Evolutionary conservation across 2,113 vertebrate genomes (phyloP), one percentile per base, ranked within the genome.

Genomic region (Rhadina sibilatrix): DNA sequence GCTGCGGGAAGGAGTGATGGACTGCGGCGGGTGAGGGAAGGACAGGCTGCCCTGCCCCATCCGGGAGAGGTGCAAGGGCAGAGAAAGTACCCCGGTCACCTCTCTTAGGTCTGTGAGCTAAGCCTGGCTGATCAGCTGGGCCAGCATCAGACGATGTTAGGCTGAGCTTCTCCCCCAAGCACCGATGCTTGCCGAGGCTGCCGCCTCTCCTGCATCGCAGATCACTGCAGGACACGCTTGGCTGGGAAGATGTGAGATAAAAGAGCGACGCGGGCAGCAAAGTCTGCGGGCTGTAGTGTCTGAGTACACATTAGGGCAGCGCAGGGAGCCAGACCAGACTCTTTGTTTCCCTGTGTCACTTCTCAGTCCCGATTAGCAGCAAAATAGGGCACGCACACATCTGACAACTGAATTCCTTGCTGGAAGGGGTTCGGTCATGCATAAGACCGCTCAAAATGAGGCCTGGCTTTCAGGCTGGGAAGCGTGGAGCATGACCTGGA

Each of bases 401-500:
- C 79, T 94, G 95, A 96, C 93, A 95, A 70, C 54, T 38, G 68
- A 93, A 78, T 81, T 93, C 86, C 79, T 93, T 81, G 93, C 93
- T 92, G 83, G 85, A 95, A 94, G 79, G 79, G 85, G 88, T 84
- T 94, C 52, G 77, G 38, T 92, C 90, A 96, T 95, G 95, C 94
- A 88, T 96, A 64, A 95, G 87, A 64, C 54, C 27, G 88, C 83
- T 92, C 85, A 10, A 54, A 95, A 91, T 38, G 91, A 90, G 90
- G 94, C 92, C 94, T 78, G 78, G 94, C 87, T 96, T 83, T 93
- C 93, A 96, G 87, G 82, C 96, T 83, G 83, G 90, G 90, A 80
- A 75, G 92, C 68, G 4, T 0, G 40, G 92, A 93, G 76, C 71
- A 17, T 64, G 90, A 64, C 90, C 90, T 86, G 95, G 82, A 91